Percentiles rank a stretch among this genome's conserved stretches.
Evolutionary conservation across 2,113 vertebrate genomes (phyloP).

Genomic region (Cyphomyrus plagiostoma): DNA sequence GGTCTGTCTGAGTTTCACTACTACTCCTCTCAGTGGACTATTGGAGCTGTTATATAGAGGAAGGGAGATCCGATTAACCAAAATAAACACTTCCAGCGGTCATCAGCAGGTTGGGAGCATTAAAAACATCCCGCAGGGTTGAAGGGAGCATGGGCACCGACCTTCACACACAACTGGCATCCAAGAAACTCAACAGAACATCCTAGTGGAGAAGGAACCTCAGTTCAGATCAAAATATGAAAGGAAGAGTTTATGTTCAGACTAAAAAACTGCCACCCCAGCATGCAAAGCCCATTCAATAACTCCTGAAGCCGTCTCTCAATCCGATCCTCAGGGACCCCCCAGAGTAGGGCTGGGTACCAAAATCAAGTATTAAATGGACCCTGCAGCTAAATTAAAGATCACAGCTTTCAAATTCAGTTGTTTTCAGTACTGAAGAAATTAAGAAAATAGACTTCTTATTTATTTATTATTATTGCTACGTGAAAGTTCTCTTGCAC

Average conservation of each 20-base stretch:
- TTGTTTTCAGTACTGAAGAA: neutral
- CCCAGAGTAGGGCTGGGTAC: neutral
- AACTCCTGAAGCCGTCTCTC: neutral
- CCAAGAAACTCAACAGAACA: neutral
- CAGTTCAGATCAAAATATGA: neutral
- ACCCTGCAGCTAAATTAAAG: neutral
- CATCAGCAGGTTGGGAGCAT: neutral
- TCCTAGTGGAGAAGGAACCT: neutral
- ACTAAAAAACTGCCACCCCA: neutral
- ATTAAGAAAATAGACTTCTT: neutral
- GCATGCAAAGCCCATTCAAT: neutral
- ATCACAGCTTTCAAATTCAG: neutral
- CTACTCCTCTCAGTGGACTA: constrained; percentile 35
- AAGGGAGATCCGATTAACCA: constrained; percentile 1
- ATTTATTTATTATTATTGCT: neutral
- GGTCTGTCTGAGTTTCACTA: neutral
- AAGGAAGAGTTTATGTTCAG: neutral
- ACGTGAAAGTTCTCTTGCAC: neutral
- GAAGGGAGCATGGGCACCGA: neutral
- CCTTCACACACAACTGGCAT: neutral
- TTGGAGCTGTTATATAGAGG: constrained; percentile 28
- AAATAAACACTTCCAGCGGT: neutral
- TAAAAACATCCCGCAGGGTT: neutral
- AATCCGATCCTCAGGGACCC: neutral
- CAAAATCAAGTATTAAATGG: neutral